Percentiles rank a stretch among this genome's conserved stretches.
phyloP scores from a whole-genome alignment of 2,113 vertebrate species.

The Eulacestoma nigropectus region DNA sequence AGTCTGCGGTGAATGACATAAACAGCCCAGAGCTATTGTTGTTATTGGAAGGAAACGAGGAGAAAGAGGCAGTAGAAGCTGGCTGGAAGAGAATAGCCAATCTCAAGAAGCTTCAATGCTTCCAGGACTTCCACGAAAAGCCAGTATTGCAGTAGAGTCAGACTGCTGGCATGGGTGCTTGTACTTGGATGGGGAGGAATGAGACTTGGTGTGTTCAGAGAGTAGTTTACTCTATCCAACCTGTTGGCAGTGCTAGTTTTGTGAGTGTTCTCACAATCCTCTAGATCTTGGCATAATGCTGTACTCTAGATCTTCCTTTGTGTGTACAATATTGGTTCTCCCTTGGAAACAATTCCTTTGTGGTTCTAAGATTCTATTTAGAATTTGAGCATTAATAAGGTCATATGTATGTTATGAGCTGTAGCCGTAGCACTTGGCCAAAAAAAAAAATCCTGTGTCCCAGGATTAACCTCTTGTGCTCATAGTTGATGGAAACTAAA shows the following conservation, averaged over 20 bases:
- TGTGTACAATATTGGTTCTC: not conserved
- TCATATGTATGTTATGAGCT: not conserved
- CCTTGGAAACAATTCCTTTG: not conserved
- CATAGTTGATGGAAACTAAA: not conserved
- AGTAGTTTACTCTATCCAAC: not conserved
- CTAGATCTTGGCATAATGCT: not conserved
- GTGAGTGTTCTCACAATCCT: not conserved
- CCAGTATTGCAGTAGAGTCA: not conserved
- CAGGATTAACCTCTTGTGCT: not conserved
- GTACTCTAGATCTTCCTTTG: not conserved
- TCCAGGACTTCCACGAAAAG: not conserved
- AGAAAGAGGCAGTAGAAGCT: not conserved
- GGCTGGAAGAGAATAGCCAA: not conserved
- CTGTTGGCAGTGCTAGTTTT: not conserved
- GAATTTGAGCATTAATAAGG: not conserved
- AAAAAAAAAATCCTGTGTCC: not conserved
- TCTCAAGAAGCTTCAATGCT: not conserved
- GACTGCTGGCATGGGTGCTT: not conserved
- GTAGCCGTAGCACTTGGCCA: rapidly evolving
- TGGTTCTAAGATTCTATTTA: not conserved
- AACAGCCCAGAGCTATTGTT: not conserved
- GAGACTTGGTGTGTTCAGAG: not conserved
- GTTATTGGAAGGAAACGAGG: not conserved
- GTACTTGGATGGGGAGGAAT: not conserved
- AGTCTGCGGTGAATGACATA: not conserved